Evolutionary conservation across 1,140 invertebrate species (phyloP), one percentile per base, ranked within the genome.

Genomic region (Apis cerana): DNA sequence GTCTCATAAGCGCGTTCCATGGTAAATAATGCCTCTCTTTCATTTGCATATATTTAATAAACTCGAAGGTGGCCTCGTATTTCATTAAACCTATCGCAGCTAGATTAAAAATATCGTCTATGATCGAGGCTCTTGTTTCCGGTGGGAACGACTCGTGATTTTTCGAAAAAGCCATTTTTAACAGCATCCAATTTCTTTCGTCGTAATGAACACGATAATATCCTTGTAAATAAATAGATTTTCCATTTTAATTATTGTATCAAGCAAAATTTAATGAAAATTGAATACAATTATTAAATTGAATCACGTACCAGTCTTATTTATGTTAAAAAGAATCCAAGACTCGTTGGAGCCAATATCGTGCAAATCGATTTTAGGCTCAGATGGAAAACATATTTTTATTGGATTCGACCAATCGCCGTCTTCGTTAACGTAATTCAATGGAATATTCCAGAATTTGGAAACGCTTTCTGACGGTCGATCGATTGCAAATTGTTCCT

Each of bases 151-250:
- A 89, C 4, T 91, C 84, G 21, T 92, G 93, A 79, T 93, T 89
- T 2, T 84, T 76, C 12, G 90, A 81, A n/a, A 96, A 87, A 33
- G 95, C 93, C 2, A 92, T 74, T 5, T 92, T 91, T 15, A 96
- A 88, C n/a, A 95, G 85, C 50, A 94, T 89, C 96, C 96, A 96
- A 90, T 96, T 96, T 50, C 92, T 88, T 21, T 87, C 68, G 77
- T 96, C 96, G 89, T 96, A 96, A 90, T 96, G 96, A 3, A 96
- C 96, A 61, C 95, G 92, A 86, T 95, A 96, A 85, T 95, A 96
- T 33, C 96, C 95, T 95, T 27, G 27, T 27, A 27, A 1, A 27
- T 27, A 27, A 27, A 27, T 27, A 27, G 33, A 43, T 43, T 43
- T 43, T 43, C 33, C 33, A 43, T n/a, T n/a, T n/a, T 43, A 19